A percentile compares a stretch with the other conserved stretches of the same genome.
phyloP scores from a whole-genome alignment of 2,113 vertebrate species.

The Heptranchias perlo region DNA sequence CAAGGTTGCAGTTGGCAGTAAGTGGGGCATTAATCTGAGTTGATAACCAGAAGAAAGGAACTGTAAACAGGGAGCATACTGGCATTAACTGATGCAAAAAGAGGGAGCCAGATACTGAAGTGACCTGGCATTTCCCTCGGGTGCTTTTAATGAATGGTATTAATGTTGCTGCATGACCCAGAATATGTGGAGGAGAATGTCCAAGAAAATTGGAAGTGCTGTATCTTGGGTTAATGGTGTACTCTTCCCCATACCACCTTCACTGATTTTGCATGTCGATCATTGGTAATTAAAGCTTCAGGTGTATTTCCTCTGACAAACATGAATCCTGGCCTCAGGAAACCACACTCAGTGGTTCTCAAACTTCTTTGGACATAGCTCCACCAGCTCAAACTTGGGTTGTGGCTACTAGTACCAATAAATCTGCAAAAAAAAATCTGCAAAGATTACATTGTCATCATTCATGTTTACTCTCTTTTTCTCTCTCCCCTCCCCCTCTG shows the following conservation, averaged over 20 bases:
- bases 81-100: neutral
- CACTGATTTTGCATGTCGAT: neutral
- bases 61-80: neutral
- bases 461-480: slow-evolving; percentile 26
- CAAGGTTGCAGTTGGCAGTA: neutral
- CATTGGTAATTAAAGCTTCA: neutral
- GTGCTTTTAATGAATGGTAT: neutral
- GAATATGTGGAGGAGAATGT: neutral
- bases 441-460: neutral
- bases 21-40: neutral
- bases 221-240: neutral
- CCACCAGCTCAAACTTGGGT: neutral
- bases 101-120: neutral
- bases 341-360: neutral
- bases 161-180: neutral
- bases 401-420: neutral
- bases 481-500: slow-evolving; percentile 30
- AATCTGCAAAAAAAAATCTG: neutral
- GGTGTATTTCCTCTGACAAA: slow-evolving; percentile 4
- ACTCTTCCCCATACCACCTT: neutral
- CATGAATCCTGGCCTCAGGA: neutral
- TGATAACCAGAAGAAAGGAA: neutral
- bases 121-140: neutral
- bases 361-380: neutral
- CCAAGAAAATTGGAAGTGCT: neutral